These are phyloP conservation scores for Tapera naevia DNA, from an alignment of 2,797 vertebrate genomes.

Conservation along the genomic window DNA sequence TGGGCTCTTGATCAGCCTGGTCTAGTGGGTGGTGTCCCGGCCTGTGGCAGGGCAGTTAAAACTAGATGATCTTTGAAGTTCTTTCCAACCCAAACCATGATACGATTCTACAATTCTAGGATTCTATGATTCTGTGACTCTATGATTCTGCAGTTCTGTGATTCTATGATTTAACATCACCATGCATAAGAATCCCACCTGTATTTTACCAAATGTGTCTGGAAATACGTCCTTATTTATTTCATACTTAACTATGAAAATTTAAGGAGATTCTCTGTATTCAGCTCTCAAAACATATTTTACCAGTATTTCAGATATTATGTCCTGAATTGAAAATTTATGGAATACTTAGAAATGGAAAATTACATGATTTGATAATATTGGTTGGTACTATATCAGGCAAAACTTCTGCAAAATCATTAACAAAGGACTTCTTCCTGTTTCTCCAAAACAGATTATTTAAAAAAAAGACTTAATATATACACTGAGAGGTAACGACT, in stretches of 20 bases:
- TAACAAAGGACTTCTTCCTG: not conserved
- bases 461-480: not conserved
- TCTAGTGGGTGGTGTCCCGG: too few relatives aligned
- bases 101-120: too few relatives aligned
- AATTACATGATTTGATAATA: not conserved
- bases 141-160: too few relatives aligned
- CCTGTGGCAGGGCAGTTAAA: too few relatives aligned
- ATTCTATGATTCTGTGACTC: too few relatives aligned
- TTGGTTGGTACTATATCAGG: not conserved
- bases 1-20: too few relatives aligned
- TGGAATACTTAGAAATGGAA: not conserved
- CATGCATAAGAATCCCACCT: not conserved
- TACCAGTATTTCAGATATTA: not conserved
- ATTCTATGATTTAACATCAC: too few relatives aligned
- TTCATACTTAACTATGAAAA: not conserved
- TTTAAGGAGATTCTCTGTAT: not conserved
- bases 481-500: not conserved
- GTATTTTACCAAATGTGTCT: not conserved
- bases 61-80: too few relatives aligned
- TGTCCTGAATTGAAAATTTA: not conserved
- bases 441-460: not conserved
- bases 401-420: not conserved
- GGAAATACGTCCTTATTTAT: not conserved
- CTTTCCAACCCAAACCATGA: too few relatives aligned
- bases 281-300: not conserved